These are phyloP conservation scores for Plemyria rubiginata DNA, from an alignment of 2,888 invertebrate species.

Conservation along the genomic window DNA sequence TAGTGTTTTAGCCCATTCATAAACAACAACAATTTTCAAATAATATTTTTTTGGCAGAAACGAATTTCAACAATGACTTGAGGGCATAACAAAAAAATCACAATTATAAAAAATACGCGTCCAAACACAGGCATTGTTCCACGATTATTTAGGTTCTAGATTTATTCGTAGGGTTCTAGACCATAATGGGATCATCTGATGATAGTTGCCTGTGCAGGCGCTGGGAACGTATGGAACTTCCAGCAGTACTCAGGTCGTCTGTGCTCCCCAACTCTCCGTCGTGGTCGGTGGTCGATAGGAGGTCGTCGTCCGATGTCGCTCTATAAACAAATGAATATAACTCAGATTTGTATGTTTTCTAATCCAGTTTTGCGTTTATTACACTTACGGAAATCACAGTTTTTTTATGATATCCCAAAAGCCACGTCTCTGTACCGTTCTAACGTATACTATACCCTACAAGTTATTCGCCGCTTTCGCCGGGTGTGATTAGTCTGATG, in stretches of 20 bases:
- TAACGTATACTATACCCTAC: too few relatives aligned
- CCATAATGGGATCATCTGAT: slow-evolving; percentile 83
- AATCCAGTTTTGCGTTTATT: too few relatives aligned
- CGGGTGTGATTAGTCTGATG: too few relatives aligned
- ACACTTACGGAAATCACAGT: too few relatives aligned
- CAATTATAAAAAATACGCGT: slow-evolving; percentile 8
- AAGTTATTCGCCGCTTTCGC: too few relatives aligned
- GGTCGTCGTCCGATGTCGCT: slow-evolving; percentile 94
- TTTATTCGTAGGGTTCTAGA: too few relatives aligned
- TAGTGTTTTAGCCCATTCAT: slow-evolving; percentile 3
- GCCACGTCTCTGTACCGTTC: too few relatives aligned
- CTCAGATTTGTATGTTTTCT: background rate
- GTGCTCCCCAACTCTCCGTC: slow-evolving; percentile 89
- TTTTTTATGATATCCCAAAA: too few relatives aligned
- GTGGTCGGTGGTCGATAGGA: slow-evolving; percentile 90
- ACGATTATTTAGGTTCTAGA: slow-evolving; percentile 49
- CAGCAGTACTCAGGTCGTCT: slow-evolving; percentile 83
- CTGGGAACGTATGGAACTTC: slow-evolving; percentile 68
- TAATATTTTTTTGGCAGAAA: slow-evolving; percentile 34
- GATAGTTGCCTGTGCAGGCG: slow-evolving; percentile 78
- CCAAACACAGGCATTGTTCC: background rate
- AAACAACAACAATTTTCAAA: slow-evolving; percentile 30
- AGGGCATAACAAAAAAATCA: slow-evolving; percentile 23
- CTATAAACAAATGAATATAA: slow-evolving; percentile 60
- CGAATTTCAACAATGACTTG: slow-evolving; percentile 27